These are phyloP conservation scores for Fregetta grallaria DNA, from an alignment of 2,113 vertebrate species.

Conservation along the genomic window DNA sequence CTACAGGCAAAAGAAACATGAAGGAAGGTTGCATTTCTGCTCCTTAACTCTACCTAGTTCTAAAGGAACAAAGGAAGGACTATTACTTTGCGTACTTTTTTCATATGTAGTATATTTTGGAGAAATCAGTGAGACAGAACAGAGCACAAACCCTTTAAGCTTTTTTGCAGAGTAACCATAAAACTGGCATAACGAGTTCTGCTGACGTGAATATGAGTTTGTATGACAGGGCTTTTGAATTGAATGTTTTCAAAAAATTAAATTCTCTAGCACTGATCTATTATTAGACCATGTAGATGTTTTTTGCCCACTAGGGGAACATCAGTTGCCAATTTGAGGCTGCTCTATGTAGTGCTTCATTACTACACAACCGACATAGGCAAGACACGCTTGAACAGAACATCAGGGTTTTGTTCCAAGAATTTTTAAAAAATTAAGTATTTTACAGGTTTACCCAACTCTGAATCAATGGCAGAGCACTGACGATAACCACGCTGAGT, in stretches of 20 bases:
- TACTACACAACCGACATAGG: neutral
- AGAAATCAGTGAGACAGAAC: neutral
- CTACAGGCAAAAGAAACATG: neutral
- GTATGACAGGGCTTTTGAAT: neutral
- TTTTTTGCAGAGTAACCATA: neutral
- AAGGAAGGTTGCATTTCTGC: neutral
- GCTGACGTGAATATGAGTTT: neutral
- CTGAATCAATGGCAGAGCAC: neutral
- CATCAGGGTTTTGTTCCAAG: neutral
- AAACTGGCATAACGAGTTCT: accelerated
- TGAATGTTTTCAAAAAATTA: neutral
- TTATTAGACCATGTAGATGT: neutral
- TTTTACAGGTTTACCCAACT: neutral
- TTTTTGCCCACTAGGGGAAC: neutral
- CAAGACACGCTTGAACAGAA: neutral
- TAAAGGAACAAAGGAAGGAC: neutral
- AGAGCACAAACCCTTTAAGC: neutral
- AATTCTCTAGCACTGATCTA: neutral
- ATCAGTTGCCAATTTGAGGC: neutral
- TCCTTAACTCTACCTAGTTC: neutral
- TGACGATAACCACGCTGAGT: neutral
- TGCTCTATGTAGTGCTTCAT: neutral
- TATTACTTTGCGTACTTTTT: neutral
- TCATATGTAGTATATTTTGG: neutral
- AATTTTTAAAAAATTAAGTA: neutral